Conservation (phyloP, 1,140 invertebrate genomes). For the Drosophila yakuba region DNA sequence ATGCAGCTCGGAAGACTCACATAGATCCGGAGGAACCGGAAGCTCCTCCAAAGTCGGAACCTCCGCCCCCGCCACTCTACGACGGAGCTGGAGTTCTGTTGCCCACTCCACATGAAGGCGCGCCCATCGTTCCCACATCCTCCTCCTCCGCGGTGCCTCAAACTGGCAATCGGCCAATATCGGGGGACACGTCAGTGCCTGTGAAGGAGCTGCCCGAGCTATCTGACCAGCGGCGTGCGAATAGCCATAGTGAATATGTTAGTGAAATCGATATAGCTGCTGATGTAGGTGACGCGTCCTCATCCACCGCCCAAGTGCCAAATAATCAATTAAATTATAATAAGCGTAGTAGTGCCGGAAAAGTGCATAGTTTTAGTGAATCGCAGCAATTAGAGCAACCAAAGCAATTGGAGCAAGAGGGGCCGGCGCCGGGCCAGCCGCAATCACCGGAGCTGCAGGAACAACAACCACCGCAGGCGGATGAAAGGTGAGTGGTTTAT, state of each 20-base stretch:
- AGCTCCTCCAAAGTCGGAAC: slow-evolving; percentile 26
- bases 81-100: slow-evolving; percentile 1
- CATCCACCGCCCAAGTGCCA: slow-evolving; percentile 63
- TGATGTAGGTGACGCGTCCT: slow-evolving; percentile 27
- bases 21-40: background rate
- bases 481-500: slow-evolving; percentile 54
- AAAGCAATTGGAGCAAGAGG: slow-evolving; percentile 3
- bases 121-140: background rate
- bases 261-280: slow-evolving; percentile 51
- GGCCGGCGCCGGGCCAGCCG: background rate
- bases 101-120: slow-evolving; percentile 8
- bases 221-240: slow-evolving; percentile 45
- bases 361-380: slow-evolving; percentile 48
- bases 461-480: slow-evolving; percentile 14
- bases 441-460: slow-evolving; percentile 1
- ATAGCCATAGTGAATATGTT: slow-evolving; percentile 60
- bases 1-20: slow-evolving; percentile 4
- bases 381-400: slow-evolving; percentile 41
- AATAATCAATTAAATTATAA: slow-evolving; percentile 69
- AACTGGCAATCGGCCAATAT: slow-evolving; percentile 52
- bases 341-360: slow-evolving; percentile 20
- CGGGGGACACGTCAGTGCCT: slow-evolving; percentile 69
- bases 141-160: slow-evolving; percentile 21
- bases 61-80: slow-evolving; percentile 21
- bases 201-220: slow-evolving; percentile 3